A percentile compares a stretch with the other conserved stretches of the same genome.
phyloP scores from a whole-genome alignment of 2,888 invertebrate species.

The Deroplatys truncata region DNA sequence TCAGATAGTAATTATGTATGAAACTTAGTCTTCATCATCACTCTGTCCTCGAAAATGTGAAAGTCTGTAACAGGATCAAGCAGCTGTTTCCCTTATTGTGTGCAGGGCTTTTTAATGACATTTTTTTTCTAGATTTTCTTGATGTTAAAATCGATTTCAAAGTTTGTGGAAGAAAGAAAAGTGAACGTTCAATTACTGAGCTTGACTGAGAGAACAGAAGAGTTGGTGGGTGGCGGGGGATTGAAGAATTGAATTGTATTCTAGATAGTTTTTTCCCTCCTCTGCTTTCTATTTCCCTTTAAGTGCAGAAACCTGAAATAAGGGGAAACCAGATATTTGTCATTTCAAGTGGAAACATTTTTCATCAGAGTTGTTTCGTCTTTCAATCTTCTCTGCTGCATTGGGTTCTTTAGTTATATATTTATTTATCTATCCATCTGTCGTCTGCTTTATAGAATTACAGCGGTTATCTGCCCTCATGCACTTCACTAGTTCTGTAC shows the following conservation, averaged over 20 bases:
- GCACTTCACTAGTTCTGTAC: too few relatives aligned
- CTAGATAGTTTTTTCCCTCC: not conserved
- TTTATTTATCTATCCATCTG: not conserved
- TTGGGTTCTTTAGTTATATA: not conserved
- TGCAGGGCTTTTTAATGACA: not conserved
- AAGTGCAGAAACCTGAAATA: not conserved
- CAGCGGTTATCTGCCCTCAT: too few relatives aligned
- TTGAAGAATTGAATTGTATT: not conserved
- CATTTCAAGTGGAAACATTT: slow-evolving; percentile 29
- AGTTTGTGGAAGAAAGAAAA: not conserved
- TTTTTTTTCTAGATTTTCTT: not conserved
- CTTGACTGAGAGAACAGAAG: not conserved
- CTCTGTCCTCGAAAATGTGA: too few relatives aligned
- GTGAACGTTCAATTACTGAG: not conserved
- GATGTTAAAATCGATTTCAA: not conserved
- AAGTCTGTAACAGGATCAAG: too few relatives aligned
- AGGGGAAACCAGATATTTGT: slow-evolving; percentile 31
- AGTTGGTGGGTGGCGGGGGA: not conserved
- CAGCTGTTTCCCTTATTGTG: not conserved
- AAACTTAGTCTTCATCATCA: too few relatives aligned
- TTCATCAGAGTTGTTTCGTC: slow-evolving; percentile 17
- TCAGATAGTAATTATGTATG: too few relatives aligned
- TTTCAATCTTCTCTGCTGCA: not conserved
- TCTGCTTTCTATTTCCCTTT: not conserved
- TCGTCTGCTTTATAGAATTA: not conserved